phyloP scores from a whole-genome alignment of 2,113 vertebrate genomes.

The Syngnathoides biaculeatus region DNA sequence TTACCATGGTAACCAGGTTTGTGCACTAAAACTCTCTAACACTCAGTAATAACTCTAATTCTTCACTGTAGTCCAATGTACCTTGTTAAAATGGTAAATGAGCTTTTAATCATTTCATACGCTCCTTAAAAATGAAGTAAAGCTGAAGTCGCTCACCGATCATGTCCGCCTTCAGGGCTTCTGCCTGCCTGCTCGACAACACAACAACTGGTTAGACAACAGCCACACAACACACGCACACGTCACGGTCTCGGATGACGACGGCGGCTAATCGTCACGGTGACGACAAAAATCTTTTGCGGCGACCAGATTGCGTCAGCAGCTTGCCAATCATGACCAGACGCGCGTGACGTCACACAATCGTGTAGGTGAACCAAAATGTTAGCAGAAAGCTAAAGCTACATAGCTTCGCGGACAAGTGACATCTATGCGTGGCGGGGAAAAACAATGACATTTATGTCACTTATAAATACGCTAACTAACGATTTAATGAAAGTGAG shows the following conservation, averaged over 20 bases:
- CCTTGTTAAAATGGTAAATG: neutral
- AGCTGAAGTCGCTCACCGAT: slow-evolving; percentile 77
- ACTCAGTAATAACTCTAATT: too few species aligned
- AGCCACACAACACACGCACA: neutral
- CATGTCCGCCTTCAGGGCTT: slow-evolving; percentile 99
- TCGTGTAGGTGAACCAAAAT: neutral
- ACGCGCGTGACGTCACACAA: neutral
- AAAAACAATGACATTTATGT: neutral
- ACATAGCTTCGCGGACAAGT: neutral
- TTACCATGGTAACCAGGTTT: neutral
- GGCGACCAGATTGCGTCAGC: neutral
- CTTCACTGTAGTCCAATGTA: neutral
- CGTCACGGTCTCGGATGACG: neutral
- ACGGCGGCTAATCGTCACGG: neutral
- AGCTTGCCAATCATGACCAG: neutral
- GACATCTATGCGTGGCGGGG: neutral
- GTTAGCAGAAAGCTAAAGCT: slow-evolving; percentile 3
- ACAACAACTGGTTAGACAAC: slow-evolving; percentile 43
- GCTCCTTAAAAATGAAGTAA: neutral
- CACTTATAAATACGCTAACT: neutral
- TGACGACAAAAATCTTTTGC: neutral
- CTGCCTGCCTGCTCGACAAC: slow-evolving; percentile 89
- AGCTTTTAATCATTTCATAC: neutral
- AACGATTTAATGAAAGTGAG: neutral
- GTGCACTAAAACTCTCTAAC: neutral